phyloP scores from a whole-genome alignment of 1,140 invertebrate genomes.

The Batillaria attramentaria region DNA sequence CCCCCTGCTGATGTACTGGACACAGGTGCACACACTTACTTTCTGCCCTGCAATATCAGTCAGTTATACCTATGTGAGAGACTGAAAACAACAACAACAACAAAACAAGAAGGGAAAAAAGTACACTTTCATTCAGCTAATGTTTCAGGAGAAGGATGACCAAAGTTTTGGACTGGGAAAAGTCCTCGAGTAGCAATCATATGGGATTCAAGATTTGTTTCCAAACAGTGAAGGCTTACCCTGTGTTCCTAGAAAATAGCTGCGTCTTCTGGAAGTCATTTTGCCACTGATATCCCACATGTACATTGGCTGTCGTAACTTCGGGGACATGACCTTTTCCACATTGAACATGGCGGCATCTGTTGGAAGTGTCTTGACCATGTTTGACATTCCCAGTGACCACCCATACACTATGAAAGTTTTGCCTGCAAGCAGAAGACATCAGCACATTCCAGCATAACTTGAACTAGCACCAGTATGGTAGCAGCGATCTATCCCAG shows the following conservation, averaged over 20 bases:
- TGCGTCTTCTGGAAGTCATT: slow-evolving; percentile 14
- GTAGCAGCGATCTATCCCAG: too few relatives aligned
- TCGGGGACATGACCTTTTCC: background rate
- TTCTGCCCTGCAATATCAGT: too few relatives aligned
- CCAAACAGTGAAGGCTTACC: slow-evolving; percentile 4
- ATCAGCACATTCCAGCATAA: too few relatives aligned
- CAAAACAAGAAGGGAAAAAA: background rate
- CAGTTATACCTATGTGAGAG: background rate
- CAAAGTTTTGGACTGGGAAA: background rate
- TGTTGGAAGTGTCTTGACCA: slow-evolving; percentile 20
- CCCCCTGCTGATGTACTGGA: too few relatives aligned
- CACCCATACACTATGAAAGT: slow-evolving; percentile 24
- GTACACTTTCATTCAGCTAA: too few relatives aligned
- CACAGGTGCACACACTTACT: too few relatives aligned
- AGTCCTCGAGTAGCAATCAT: background rate
- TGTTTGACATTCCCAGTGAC: slow-evolving; percentile 16
- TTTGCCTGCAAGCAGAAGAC: too few relatives aligned
- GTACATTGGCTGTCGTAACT: background rate
- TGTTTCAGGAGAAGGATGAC: background rate
- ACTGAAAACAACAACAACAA: background rate
- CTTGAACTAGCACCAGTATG: too few relatives aligned
- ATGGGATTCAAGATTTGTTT: background rate
- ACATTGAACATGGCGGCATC: slow-evolving; percentile 32
- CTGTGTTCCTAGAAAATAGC: slow-evolving; percentile 23
- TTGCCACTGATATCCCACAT: slow-evolving; percentile 30